Evolutionary conservation across 2,888 invertebrate species (phyloP).

Genomic region (Eumacrocentrus americanus): DNA sequence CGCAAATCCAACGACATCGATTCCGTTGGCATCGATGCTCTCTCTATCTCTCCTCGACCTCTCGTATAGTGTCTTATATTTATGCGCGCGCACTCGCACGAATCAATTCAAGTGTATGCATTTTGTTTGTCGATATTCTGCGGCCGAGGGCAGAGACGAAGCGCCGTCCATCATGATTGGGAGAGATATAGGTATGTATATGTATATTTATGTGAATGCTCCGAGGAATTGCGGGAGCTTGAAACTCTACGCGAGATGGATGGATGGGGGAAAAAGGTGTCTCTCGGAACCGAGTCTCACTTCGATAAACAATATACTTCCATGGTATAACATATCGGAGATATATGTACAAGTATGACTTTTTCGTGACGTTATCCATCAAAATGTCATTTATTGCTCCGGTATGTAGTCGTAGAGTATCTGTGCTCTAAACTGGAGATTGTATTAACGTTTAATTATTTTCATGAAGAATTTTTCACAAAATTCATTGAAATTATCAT

Average conservation of each 20-base stretch:
- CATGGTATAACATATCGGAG: no score
- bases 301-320: no score
- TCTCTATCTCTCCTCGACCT: neutral
- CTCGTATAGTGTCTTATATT: constrained; percentile 12
- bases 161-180: constrained; percentile 5
- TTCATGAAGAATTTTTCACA: no score
- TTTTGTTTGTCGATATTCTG: constrained; percentile 20
- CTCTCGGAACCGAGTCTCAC: no score
- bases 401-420: no score
- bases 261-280: neutral
- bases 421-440: no score
- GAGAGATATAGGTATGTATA: neutral
- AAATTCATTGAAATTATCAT: no score
- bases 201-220: neutral
- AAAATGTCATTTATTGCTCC: neutral
- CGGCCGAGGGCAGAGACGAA: neutral
- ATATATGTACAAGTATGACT: neutral
- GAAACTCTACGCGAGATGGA: neutral
- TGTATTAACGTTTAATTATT: no score
- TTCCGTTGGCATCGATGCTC: neutral
- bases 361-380: neutral
- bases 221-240: neutral
- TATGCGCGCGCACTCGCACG: constrained; percentile 3
- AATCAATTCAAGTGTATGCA: constrained; percentile 10
- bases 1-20: constrained; percentile 22